These are phyloP conservation scores for Drosophila sordidula DNA, from an alignment of 2,888 invertebrate species.

Conservation along the genomic window DNA sequence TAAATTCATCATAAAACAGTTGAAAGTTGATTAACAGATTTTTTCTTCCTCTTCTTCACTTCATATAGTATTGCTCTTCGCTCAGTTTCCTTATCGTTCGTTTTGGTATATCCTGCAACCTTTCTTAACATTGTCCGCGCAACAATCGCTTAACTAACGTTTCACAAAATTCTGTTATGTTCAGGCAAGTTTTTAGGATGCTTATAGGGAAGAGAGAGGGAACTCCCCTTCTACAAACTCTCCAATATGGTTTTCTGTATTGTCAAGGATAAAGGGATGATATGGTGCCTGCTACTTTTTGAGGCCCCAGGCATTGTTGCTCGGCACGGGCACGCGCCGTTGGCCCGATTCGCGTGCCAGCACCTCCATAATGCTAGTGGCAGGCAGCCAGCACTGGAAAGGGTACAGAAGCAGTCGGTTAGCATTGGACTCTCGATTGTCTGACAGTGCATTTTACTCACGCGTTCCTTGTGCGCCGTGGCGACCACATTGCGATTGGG, in stretches of 20 bases:
- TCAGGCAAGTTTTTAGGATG: slow-evolving; percentile 12
- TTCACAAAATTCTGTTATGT: slow-evolving; percentile 16
- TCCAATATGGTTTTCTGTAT: slow-evolving; percentile 35
- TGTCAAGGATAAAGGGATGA: slow-evolving; percentile 36
- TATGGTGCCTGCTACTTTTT: slow-evolving; percentile 73
- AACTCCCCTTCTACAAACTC: slow-evolving; percentile 4
- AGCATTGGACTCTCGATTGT: neutral
- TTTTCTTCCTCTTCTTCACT: neutral
- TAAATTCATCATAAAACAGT: slow-evolving; percentile 74
- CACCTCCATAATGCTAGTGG: slow-evolving; percentile 93
- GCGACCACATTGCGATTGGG: slow-evolving; percentile 98
- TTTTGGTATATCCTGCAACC: slow-evolving; percentile 41
- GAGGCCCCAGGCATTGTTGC: slow-evolving; percentile 85
- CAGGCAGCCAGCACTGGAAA: slow-evolving; percentile 93
- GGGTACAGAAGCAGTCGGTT: neutral
- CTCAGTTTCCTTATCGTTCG: slow-evolving; percentile 12
- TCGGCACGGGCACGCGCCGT: slow-evolving; percentile 92
- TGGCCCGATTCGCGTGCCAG: slow-evolving; percentile 92
- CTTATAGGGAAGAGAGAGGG: neutral
- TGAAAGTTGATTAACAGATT: slow-evolving; percentile 56
- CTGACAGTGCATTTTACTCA: slow-evolving; percentile 75
- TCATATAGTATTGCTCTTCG: slow-evolving; percentile 6
- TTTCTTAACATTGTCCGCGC: slow-evolving; percentile 9
- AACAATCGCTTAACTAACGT: slow-evolving; percentile 25
- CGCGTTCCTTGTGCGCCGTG: slow-evolving; percentile 92